phyloP scores from a whole-genome alignment of 64 coral and sea anemone species.

The Stichodactyla mertensii region DNA sequence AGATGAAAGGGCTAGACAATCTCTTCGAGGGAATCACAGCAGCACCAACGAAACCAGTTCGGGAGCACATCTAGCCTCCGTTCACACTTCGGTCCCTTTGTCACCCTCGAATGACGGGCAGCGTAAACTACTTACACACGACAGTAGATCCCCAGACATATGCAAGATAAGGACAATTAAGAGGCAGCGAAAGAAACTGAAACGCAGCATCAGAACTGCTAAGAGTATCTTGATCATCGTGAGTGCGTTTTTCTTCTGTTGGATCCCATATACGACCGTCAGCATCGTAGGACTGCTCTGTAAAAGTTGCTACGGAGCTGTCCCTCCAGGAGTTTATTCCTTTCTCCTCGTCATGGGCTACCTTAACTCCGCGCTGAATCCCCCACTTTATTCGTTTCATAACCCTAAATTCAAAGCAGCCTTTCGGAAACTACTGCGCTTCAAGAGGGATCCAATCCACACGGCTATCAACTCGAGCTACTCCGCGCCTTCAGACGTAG shows the following conservation, averaged over 20 bases:
- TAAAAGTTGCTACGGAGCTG: background rate
- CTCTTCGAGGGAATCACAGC: background rate
- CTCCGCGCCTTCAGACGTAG: background rate
- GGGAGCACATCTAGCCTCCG: background rate
- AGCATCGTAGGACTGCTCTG: conserved; percentile 46
- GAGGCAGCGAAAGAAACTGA: conserved; percentile 40
- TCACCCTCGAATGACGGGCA: background rate
- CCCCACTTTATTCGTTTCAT: conserved; percentile 76
- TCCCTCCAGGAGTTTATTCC: background rate
- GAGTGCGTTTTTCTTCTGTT: conserved; percentile 76
- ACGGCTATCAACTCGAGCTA: background rate
- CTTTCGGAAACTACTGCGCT: conserved; percentile 7
- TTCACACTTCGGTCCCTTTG: background rate
- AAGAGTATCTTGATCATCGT: conserved; percentile 82
- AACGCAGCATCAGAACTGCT: conserved; percentile 66
- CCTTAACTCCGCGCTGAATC: conserved; percentile 75
- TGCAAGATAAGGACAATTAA: background rate
- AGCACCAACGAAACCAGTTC: background rate
- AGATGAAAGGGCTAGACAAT: background rate
- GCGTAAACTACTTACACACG: background rate
- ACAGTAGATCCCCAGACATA: background rate
- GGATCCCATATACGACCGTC: conserved; percentile 64
- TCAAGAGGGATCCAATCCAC: background rate
- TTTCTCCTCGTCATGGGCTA: conserved; percentile 69
- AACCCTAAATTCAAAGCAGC: conserved; percentile 76